These are phyloP conservation scores for Ammodramus savannarum DNA, from an alignment of 2,113 vertebrate species.

Conservation along the genomic window DNA sequence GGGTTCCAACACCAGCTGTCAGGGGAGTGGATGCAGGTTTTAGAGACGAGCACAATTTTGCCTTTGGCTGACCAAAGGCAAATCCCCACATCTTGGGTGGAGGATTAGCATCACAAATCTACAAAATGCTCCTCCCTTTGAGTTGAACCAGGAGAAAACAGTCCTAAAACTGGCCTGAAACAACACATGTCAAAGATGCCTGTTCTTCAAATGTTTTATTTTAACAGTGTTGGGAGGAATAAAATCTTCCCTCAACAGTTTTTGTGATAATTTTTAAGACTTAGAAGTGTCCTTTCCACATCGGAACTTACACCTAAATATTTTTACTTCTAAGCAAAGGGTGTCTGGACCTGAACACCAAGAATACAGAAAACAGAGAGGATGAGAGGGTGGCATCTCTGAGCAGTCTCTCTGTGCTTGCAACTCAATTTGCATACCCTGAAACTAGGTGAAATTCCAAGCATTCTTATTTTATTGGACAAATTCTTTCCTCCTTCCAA, in stretches of 20 bases:
- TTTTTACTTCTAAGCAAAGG: background rate
- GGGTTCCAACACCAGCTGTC: background rate
- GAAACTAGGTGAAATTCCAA: slow-evolving; percentile 20
- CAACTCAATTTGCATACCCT: background rate
- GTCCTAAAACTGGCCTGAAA: background rate
- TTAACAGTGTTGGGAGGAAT: background rate
- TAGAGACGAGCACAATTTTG: rapidly evolving
- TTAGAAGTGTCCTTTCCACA: background rate
- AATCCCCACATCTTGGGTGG: no score
- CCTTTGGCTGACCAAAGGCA: background rate
- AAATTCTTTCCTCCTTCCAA: slow-evolving; percentile 11
- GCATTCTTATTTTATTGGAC: background rate
- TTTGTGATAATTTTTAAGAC: background rate
- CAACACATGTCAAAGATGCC: background rate
- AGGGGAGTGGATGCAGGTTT: rapidly evolving
- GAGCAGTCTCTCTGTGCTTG: background rate
- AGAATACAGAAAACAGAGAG: background rate
- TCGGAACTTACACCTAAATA: background rate
- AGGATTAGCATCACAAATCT: background rate
- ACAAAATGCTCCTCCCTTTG: background rate
- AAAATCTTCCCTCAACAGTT: background rate
- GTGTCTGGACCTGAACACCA: background rate
- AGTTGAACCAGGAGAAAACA: background rate
- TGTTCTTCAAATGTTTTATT: background rate
- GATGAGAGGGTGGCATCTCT: background rate